These are phyloP conservation scores for Planococcus citri DNA, from an alignment of 1,140 invertebrate species.

Conservation along the genomic window DNA sequence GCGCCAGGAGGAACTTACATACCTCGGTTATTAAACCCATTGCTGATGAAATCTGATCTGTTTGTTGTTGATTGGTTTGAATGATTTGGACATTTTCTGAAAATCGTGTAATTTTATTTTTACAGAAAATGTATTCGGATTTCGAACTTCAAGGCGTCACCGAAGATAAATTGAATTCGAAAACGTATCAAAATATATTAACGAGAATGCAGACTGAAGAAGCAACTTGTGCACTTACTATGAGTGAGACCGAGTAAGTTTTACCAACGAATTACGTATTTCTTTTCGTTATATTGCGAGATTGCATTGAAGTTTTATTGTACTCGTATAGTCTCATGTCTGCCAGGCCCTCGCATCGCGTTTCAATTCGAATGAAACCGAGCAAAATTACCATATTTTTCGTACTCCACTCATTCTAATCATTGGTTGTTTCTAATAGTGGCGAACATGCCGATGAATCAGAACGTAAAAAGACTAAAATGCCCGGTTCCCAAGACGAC, in stretches of 20 bases:
- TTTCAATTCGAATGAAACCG: too few relatives aligned
- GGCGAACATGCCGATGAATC: slow-evolving; percentile 45
- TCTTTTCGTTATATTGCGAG: slow-evolving; percentile 8
- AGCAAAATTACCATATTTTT: too few relatives aligned
- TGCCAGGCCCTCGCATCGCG: too few relatives aligned
- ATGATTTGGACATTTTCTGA: too few relatives aligned
- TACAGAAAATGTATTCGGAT: slow-evolving; percentile 95
- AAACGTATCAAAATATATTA: slow-evolving; percentile 86
- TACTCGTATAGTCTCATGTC: background rate
- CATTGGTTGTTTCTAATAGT: too few relatives aligned
- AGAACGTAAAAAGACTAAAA: slow-evolving; percentile 46
- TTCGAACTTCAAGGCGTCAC: slow-evolving; percentile 98
- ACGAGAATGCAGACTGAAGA: slow-evolving; percentile 93
- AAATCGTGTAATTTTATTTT: too few relatives aligned
- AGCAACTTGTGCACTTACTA: slow-evolving; percentile 78
- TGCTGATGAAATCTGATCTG: too few relatives aligned
- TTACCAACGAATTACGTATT: background rate
- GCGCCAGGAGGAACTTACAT: too few relatives aligned
- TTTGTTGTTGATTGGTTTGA: too few relatives aligned
- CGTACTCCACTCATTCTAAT: too few relatives aligned
- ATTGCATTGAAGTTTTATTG: slow-evolving; percentile 11
- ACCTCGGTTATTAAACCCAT: too few relatives aligned
- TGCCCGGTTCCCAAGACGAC: slow-evolving; percentile 48
- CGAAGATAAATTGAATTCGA: slow-evolving; percentile 94
- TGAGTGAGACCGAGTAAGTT: slow-evolving; percentile 41